These are phyloP conservation scores for Drosophila chauvacae DNA, from an alignment of 1,140 invertebrate species.

Conservation along the genomic window DNA sequence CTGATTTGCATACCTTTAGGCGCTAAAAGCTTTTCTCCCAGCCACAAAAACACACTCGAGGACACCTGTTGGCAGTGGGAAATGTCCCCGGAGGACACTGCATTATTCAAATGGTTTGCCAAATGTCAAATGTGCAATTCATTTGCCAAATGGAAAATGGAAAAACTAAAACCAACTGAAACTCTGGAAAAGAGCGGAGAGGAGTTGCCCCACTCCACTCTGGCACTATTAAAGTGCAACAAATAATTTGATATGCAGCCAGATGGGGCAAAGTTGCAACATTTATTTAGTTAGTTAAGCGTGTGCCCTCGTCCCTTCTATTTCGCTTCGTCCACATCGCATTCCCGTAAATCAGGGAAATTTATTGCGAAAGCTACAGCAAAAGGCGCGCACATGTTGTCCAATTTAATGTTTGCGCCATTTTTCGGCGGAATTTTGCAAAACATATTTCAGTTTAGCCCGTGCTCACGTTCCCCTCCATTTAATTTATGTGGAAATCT, in stretches of 20 bases:
- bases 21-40: conserved; percentile 69
- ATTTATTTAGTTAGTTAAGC: conserved; percentile 78
- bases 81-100: conserved; percentile 29
- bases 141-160: conserved; percentile 18
- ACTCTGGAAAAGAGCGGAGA: not conserved
- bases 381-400: conserved; percentile 78
- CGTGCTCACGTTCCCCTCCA: conserved; percentile 57
- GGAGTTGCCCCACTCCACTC: conserved; percentile 1
- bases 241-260: conserved; percentile 54
- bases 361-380: conserved; percentile 72
- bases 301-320: conserved; percentile 20
- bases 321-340: conserved; percentile 20
- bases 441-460: conserved; percentile 75
- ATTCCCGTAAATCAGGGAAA: conserved; percentile 72
- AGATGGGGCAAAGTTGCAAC: conserved; percentile 54
- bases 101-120: conserved; percentile 70
- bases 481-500: conserved; percentile 65
- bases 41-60: conserved; percentile 31
- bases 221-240: conserved; percentile 66
- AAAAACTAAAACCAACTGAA: conserved; percentile 20
- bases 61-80: conserved; percentile 49
- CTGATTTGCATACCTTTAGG: conserved; percentile 72
- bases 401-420: conserved; percentile 72
- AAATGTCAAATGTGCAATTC: conserved; percentile 64
- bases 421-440: conserved; percentile 64